Conservation (phyloP, 2,888 invertebrate species). For the Cryptosula pallasiana region DNA sequence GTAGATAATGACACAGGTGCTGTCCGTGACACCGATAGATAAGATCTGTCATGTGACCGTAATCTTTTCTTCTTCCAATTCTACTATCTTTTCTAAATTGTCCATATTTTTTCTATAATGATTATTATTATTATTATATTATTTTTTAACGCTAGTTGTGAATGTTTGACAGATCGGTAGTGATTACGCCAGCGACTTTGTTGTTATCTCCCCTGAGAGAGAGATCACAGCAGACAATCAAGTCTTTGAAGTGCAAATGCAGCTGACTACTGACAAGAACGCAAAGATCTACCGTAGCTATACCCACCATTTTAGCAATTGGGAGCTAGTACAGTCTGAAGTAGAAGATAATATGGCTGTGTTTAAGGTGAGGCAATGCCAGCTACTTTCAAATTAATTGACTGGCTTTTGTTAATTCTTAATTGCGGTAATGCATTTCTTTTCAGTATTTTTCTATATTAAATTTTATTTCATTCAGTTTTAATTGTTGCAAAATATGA, state of each 20-base stretch:
- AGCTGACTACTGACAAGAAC: neutral
- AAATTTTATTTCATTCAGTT: neutral
- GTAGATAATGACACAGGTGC: constrained; percentile 1
- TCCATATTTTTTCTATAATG: too few species aligned
- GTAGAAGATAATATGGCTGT: neutral
- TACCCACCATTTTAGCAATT: neutral
- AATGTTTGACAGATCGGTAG: neutral
- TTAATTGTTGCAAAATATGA: neutral
- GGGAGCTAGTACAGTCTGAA: neutral
- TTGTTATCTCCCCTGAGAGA: constrained; percentile 37
- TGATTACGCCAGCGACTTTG: constrained; percentile 36
- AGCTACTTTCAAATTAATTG: too few species aligned
- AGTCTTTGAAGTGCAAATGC: constrained; percentile 22
- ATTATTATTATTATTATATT: too few species aligned
- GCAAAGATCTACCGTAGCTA: neutral
- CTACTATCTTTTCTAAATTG: too few species aligned
- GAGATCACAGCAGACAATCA: constrained; percentile 32
- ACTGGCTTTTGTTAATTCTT: too few species aligned
- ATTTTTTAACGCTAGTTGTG: too few species aligned
- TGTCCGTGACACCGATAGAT: neutral
- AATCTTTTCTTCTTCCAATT: too few species aligned
- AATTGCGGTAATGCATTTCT: too few species aligned
- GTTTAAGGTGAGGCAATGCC: neutral
- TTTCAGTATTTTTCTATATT: neutral
- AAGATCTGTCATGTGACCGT: too few species aligned